Evolutionary conservation across 2,797 vertebrate genomes (phyloP).

Genomic region (Miichthys miiuy): DNA sequence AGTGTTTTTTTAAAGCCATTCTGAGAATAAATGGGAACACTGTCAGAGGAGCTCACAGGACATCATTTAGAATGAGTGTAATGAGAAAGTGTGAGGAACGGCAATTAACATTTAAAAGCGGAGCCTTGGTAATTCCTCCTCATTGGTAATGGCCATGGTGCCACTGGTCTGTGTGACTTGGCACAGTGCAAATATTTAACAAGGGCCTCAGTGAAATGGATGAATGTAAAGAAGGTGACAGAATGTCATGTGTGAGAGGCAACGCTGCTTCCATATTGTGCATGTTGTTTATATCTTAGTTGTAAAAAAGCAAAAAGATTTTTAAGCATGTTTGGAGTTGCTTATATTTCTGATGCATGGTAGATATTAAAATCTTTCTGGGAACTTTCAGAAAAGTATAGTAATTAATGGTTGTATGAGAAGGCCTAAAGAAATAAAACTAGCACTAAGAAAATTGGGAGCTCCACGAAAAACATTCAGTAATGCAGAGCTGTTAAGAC

Average conservation of each 20-base stretch:
- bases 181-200: constrained; percentile 80
- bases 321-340: neutral
- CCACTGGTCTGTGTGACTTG: constrained; percentile 64
- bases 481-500: neutral
- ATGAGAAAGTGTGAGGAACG: constrained; percentile 75
- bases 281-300: constrained; percentile 10
- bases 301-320: constrained; percentile 14
- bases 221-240: constrained; percentile 46
- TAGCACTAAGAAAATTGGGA: neutral
- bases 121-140: constrained; percentile 46
- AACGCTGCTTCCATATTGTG: constrained; percentile 14
- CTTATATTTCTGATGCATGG: neutral
- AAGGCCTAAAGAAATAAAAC: constrained; percentile 14
- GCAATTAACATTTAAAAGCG: constrained; percentile 85
- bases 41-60: constrained; percentile 62
- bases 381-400: constrained; percentile 10
- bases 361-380: neutral
- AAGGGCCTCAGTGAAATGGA: constrained; percentile 66
- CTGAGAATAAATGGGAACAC: constrained; percentile 66
- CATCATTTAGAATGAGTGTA: constrained; percentile 76
- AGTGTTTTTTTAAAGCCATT: constrained; percentile 64
- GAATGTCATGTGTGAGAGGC: constrained; percentile 36
- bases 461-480: constrained; percentile 17
- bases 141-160: constrained; percentile 72
- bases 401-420: constrained; percentile 19